phyloP scores from a whole-genome alignment of 2,888 invertebrate species.

The Phaedon cochleariae region DNA sequence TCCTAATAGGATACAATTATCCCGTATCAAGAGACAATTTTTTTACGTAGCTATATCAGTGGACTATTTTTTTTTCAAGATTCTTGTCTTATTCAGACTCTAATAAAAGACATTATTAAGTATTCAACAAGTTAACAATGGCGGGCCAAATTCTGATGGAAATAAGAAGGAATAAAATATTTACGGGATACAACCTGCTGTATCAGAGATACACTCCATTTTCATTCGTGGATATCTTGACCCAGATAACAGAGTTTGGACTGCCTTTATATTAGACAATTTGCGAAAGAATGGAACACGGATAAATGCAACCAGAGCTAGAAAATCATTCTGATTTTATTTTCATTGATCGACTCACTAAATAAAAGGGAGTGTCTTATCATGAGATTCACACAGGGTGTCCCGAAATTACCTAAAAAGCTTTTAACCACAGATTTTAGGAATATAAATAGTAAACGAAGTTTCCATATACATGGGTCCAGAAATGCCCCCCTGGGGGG shows the following conservation, averaged over 20 bases:
- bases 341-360: neutral
- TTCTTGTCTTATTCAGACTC: neutral
- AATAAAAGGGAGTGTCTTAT: too few relatives aligned
- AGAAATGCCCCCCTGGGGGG: too few relatives aligned
- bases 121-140: slow-evolving; percentile 13
- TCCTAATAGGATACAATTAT: too few relatives aligned
- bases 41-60: too few relatives aligned
- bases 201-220: neutral
- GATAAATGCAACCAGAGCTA: neutral
- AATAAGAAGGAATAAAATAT: slow-evolving; percentile 2
- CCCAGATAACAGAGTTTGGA: neutral
- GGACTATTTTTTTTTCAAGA: too few relatives aligned
- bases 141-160: slow-evolving; percentile 6
- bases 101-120: neutral
- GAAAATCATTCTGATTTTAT: neutral
- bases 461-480: too few relatives aligned
- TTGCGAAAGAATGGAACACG: neutral
- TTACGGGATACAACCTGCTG: neutral
- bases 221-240: neutral
- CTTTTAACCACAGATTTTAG: too few relatives aligned
- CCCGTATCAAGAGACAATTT: too few relatives aligned
- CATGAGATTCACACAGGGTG: too few relatives aligned
- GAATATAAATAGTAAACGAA: too few relatives aligned
- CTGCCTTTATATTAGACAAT: neutral
- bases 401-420: too few relatives aligned